Evolutionary conservation across 2,113 vertebrate species (phyloP).

Genomic region (Salminus brasiliensis): DNA sequence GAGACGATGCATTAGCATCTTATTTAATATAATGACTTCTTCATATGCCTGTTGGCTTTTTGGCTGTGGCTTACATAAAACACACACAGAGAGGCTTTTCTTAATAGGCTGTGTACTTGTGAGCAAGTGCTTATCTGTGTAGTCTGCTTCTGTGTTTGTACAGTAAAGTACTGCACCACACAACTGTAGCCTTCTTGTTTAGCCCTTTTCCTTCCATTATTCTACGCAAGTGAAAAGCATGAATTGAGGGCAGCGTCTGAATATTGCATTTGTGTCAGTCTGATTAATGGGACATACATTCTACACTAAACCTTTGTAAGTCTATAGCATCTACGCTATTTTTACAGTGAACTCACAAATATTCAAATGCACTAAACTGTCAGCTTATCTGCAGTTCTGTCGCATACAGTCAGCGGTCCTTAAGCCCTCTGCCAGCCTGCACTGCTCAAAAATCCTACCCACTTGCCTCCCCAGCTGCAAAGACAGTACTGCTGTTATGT

Average conservation of each 20-base stretch:
- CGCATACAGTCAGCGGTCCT: not conserved
- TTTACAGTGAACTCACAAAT: not conserved
- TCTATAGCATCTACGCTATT: not conserved
- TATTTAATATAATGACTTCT: conserved; percentile 13
- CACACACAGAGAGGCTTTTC: not conserved
- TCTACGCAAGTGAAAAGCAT: not conserved
- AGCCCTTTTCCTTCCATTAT: not conserved
- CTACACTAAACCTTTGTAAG: conserved; percentile 5
- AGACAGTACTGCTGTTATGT: not conserved
- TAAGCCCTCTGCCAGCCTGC: not conserved
- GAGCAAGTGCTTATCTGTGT: not conserved
- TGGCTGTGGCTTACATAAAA: not conserved
- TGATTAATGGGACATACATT: not conserved
- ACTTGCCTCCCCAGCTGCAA: not conserved
- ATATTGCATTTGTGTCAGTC: not conserved
- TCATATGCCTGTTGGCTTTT: conserved; percentile 7
- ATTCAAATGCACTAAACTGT: not conserved
- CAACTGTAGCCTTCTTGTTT: not conserved
- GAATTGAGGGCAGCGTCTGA: not conserved
- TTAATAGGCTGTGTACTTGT: not conserved
- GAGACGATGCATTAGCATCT: not conserved
- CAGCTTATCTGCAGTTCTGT: not conserved
- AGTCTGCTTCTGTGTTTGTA: not conserved
- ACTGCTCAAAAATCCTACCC: not conserved
- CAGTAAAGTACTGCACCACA: not conserved